A percentile compares a stretch with the other conserved stretches of the same genome.
These are phyloP conservation scores for Emydocephalus ijimae DNA, from an alignment of 2,113 vertebrate genomes.

Conservation along the genomic window DNA sequence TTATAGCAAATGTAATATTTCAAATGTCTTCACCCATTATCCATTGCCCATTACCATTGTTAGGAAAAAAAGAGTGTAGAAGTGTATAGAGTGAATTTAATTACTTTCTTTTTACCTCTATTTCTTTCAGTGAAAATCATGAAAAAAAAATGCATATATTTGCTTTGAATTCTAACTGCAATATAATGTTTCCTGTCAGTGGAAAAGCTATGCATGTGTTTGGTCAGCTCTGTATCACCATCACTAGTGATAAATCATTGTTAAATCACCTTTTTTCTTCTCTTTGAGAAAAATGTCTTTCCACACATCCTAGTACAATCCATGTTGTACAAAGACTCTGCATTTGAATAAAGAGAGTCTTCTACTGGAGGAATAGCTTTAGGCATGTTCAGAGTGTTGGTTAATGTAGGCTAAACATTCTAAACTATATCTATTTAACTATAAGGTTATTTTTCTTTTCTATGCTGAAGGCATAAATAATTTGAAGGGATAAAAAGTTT, in stretches of 20 bases:
- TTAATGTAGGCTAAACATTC: background rate
- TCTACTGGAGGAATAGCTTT: background rate
- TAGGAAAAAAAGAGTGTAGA: background rate
- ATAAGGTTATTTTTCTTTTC: background rate
- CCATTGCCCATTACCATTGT: background rate
- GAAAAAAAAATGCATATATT: conserved; percentile 9
- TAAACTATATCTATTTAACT: background rate
- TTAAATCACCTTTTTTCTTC: background rate
- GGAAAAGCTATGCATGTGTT: background rate
- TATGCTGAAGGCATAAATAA: background rate
- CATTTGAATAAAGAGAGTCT: background rate
- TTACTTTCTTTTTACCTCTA: background rate
- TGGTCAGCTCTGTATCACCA: background rate
- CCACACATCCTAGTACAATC: background rate
- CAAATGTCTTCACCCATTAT: background rate
- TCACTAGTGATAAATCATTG: conserved; percentile 9
- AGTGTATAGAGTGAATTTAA: background rate
- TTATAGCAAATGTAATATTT: background rate
- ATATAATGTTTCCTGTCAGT: background rate
- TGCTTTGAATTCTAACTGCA: conserved; percentile 3
- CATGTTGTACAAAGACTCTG: background rate
- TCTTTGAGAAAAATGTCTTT: background rate
- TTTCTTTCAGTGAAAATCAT: conserved; percentile 27
- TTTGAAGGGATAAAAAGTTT: background rate
- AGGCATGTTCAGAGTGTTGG: background rate